Evolutionary conservation across 35 echinoderm and acorn worm species (phyloP).

Genomic region (Patiria miniata): DNA sequence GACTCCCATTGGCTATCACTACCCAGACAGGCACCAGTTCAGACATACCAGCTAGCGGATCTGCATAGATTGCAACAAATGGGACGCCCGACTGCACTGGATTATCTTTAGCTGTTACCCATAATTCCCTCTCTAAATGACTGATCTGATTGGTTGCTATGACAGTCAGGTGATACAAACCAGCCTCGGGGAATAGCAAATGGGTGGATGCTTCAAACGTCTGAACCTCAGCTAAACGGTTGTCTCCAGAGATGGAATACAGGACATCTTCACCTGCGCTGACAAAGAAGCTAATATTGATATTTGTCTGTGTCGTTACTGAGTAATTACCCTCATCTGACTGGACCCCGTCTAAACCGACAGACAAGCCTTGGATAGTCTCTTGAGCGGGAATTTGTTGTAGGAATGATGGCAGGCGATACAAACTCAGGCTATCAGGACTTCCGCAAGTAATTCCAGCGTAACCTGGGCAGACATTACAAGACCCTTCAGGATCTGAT

Average conservation of each 20-base stretch:
- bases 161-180: neutral
- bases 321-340: neutral
- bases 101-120: slow-evolving; percentile 2
- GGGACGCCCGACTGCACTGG: neutral
- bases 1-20: neutral
- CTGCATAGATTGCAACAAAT: neutral
- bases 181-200: neutral
- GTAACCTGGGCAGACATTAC: neutral
- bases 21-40: neutral
- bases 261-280: neutral
- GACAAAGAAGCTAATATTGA: neutral
- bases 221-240: neutral
- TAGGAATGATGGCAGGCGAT: neutral
- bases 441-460: neutral
- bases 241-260: slow-evolving; percentile 20
- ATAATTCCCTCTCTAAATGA: neutral
- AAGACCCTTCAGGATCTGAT: neutral
- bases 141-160: slow-evolving; percentile 3
- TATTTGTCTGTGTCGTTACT: neutral
- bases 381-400: neutral
- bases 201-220: neutral
- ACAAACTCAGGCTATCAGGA: neutral
- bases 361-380: neutral
- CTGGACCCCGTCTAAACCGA: neutral
- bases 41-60: neutral